phyloP scores from a whole-genome alignment of 2,888 invertebrate genomes.

The Epirrhoe alternata region DNA sequence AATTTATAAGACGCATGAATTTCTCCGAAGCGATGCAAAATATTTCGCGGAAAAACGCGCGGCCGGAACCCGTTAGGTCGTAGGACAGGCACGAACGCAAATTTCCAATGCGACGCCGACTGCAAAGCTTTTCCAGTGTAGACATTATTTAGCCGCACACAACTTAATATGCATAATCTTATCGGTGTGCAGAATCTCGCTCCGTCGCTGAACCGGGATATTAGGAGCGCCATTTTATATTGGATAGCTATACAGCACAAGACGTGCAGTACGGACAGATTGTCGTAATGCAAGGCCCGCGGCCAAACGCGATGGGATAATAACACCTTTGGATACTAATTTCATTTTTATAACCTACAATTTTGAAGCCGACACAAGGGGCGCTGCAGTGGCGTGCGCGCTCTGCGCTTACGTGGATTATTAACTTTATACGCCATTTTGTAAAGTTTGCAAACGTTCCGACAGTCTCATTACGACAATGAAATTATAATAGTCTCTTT shows the following conservation, averaged over 20 bases:
- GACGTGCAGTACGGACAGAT: slow-evolving; percentile 86
- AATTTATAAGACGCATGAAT: slow-evolving; percentile 29
- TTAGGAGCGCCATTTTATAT: slow-evolving; percentile 86
- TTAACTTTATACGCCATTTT: slow-evolving; percentile 85
- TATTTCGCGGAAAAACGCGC: slow-evolving; percentile 61
- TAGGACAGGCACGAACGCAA: slow-evolving; percentile 70
- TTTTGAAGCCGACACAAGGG: slow-evolving; percentile 85
- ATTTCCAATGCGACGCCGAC: slow-evolving; percentile 68
- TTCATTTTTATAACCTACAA: slow-evolving; percentile 86
- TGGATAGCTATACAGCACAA: slow-evolving; percentile 84
- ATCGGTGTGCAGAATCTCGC: slow-evolving; percentile 82
- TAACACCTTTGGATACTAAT: slow-evolving; percentile 85
- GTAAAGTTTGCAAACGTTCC: slow-evolving; percentile 82
- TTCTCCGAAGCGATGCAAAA: slow-evolving; percentile 53
- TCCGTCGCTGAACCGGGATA: slow-evolving; percentile 82
- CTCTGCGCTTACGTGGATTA: slow-evolving; percentile 80
- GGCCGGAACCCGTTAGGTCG: slow-evolving; percentile 54
- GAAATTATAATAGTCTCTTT: slow-evolving; percentile 79
- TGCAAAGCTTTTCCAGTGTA: slow-evolving; percentile 79
- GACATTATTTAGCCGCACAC: slow-evolving; percentile 81
- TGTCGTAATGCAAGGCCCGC: slow-evolving; percentile 84
- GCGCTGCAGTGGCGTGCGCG: slow-evolving; percentile 84
- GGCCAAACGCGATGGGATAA: slow-evolving; percentile 85
- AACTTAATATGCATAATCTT: slow-evolving; percentile 86
- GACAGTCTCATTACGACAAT: slow-evolving; percentile 80